Evolutionary conservation across 53 echinoderm and acorn worm species (phyloP).

Genomic region (Paelopatides confundens): DNA sequence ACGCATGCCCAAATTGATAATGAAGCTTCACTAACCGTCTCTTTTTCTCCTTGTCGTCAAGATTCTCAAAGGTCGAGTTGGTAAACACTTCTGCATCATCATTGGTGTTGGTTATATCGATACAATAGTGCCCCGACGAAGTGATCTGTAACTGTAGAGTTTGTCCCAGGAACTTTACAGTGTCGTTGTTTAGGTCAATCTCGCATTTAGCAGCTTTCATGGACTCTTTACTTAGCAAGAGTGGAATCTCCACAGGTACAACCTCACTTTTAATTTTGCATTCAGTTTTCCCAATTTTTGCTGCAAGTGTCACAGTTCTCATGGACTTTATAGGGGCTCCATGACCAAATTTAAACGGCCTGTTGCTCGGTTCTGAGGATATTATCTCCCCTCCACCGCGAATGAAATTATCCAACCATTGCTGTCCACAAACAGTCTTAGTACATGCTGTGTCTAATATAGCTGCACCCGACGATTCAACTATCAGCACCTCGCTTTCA

Average conservation of each 20-base stretch:
- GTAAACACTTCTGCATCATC: background rate
- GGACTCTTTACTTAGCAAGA: slow-evolving; percentile 9
- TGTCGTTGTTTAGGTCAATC: slow-evolving; percentile 14
- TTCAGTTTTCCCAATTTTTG: background rate
- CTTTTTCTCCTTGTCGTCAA: slow-evolving; percentile 33
- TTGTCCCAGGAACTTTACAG: background rate
- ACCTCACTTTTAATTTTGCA: slow-evolving; percentile 10
- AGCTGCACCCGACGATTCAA: too few species aligned
- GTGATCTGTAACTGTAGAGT: background rate
- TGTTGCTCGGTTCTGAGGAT: background rate
- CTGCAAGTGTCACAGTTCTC: background rate
- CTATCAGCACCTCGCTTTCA: background rate
- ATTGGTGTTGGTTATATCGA: background rate
- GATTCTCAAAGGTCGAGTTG: slow-evolving; percentile 1
- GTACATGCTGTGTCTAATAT: background rate
- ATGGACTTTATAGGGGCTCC: background rate
- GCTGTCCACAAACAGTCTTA: slow-evolving; percentile 17
- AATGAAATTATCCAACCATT: slow-evolving; percentile 11
- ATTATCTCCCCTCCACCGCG: slow-evolving; percentile 7
- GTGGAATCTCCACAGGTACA: slow-evolving; percentile 28
- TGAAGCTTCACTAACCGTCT: slow-evolving; percentile 53
- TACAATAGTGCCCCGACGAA: slow-evolving; percentile 12
- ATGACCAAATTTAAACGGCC: slow-evolving; percentile 42
- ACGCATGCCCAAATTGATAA: slow-evolving; percentile 56
- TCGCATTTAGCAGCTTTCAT: slow-evolving; percentile 7